Conservation (phyloP, 1,140 invertebrate genomes). For the Paracyclopina nana region DNA sequence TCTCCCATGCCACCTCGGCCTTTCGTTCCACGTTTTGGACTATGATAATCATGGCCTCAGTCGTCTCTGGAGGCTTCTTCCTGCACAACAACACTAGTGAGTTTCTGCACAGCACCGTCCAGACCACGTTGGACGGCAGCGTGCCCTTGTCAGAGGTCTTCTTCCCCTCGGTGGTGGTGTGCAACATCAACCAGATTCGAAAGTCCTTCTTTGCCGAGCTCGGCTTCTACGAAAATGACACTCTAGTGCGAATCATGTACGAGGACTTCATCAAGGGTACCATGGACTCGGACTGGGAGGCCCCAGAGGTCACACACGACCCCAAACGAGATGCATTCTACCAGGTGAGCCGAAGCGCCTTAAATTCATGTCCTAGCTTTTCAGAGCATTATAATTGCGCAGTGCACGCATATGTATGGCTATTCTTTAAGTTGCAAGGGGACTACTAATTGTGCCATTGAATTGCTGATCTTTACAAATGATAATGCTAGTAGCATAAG, state of each 20-base stretch:
- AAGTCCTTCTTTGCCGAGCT: constrained; percentile 15
- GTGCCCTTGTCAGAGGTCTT: constrained; percentile 16
- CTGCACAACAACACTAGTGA: constrained; percentile 16
- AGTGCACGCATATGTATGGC: no score
- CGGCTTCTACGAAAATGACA: constrained; percentile 17
- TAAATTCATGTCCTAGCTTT: no score
- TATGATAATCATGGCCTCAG: constrained; percentile 3
- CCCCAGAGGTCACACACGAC: neutral
- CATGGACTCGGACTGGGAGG: neutral
- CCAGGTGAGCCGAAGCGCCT: constrained; percentile 6
- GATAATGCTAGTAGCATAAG: no score
- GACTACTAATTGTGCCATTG: no score
- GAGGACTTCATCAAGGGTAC: constrained; percentile 16
- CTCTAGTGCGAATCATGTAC: constrained; percentile 16
- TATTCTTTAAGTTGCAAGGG: no score
- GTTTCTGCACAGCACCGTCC: constrained; percentile 13
- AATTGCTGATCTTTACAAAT: no score
- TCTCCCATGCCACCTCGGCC: no score
- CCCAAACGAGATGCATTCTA: constrained; percentile 9
- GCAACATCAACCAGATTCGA: constrained; percentile 17
- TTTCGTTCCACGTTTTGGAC: constrained; percentile 12
- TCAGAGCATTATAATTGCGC: no score
- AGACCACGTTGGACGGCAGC: constrained; percentile 13
- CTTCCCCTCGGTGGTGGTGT: constrained; percentile 15
- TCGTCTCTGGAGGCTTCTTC: constrained; percentile 14